Percentiles rank a stretch among this genome's conserved stretches.
These are phyloP conservation scores for Drosophila tristis DNA, from an alignment of 1,140 invertebrate species.

Conservation along the genomic window DNA sequence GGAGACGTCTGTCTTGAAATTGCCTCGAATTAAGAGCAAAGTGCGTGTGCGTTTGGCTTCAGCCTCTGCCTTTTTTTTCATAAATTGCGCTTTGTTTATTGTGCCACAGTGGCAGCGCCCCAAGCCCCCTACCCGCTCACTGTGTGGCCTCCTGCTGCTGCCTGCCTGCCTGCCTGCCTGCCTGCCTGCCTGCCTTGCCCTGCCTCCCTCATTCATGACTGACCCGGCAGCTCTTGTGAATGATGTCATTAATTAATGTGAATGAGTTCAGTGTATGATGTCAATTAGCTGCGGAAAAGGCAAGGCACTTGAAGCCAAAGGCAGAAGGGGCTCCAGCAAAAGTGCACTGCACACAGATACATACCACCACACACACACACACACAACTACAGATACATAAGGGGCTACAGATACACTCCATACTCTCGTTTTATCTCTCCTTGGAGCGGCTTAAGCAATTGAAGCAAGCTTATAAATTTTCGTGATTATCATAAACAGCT, in stretches of 20 bases:
- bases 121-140: not conserved
- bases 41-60: constrained; percentile 51
- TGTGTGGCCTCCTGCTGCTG: constrained; percentile 4
- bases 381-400: constrained; percentile 18
- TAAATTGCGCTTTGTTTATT: constrained; percentile 63
- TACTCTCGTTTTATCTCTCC: constrained; percentile 3
- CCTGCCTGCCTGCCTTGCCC: not conserved
- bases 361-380: constrained; percentile 37
- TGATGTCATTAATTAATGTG: constrained; percentile 83
- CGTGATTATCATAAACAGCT: constrained; percentile 47
- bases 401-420: not conserved
- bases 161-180: too few species aligned
- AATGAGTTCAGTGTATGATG: constrained; percentile 81
- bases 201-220: constrained; percentile 39
- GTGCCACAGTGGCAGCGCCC: not conserved
- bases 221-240: constrained; percentile 52
- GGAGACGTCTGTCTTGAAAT: constrained; percentile 44
- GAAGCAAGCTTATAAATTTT: constrained; percentile 24
- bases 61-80: constrained; percentile 33
- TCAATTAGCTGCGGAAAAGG: constrained; percentile 79
- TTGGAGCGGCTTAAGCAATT: constrained; percentile 34
- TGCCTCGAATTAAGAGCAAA: constrained; percentile 71
- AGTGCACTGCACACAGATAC: constrained; percentile 51
- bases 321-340: constrained; percentile 25
- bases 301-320: constrained; percentile 59